Evolutionary conservation across 1,140 invertebrate species (phyloP).

Genomic region (Probaryconus sp.): DNA sequence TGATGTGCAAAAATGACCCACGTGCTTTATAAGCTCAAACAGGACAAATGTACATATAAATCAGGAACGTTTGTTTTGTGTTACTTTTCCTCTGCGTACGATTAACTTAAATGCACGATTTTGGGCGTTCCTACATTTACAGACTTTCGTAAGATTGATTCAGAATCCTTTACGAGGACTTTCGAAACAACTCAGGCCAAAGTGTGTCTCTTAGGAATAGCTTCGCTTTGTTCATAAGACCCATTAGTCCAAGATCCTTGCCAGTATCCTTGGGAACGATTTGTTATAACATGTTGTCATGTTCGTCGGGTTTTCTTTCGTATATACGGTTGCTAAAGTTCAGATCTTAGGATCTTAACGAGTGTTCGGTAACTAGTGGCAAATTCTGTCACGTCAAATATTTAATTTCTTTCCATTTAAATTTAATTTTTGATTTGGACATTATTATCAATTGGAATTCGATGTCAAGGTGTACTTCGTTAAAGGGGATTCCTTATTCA

Average conservation of each 20-base stretch:
- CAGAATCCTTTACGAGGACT: not conserved
- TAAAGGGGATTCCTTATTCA: too few relatives aligned
- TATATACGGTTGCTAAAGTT: conserved; percentile 62
- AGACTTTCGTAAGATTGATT: not conserved
- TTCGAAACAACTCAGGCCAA: too few relatives aligned
- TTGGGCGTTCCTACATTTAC: not conserved
- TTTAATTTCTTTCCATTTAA: conserved; percentile 9
- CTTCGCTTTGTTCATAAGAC: conserved; percentile 61
- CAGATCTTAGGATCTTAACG: conserved; percentile 67
- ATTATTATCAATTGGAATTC: too few relatives aligned
- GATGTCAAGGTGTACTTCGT: too few relatives aligned
- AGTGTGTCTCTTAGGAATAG: conserved; percentile 3
- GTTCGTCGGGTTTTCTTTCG: conserved; percentile 69
- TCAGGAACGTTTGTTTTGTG: not conserved
- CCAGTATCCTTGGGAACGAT: conserved; percentile 69
- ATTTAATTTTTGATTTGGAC: too few relatives aligned
- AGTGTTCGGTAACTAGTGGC: conserved; percentile 60
- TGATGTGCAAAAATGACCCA: too few relatives aligned
- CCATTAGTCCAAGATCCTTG: conserved; percentile 56
- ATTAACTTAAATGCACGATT: conserved; percentile 3
- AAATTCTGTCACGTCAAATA: conserved; percentile 57
- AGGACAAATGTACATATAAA: conserved; percentile 26
- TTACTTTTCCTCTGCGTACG: not conserved
- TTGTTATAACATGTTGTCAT: conserved; percentile 71
- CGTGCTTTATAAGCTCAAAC: too few relatives aligned